Evolutionary conservation across 2,888 invertebrate species (phyloP).

Genomic region (Brachyopa scutellaris): DNA sequence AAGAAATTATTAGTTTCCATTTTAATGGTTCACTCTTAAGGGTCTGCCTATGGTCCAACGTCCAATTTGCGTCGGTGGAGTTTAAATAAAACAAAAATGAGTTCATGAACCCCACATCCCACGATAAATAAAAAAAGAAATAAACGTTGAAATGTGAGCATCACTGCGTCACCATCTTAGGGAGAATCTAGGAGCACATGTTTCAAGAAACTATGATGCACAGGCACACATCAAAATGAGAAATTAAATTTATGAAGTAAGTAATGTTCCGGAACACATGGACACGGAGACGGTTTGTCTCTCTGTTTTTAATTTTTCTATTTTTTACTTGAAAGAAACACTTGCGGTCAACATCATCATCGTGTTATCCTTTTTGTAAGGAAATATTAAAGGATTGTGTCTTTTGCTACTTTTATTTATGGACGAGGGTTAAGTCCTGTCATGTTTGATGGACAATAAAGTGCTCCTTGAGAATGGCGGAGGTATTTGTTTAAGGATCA

Average conservation of each 20-base stretch:
- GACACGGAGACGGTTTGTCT: not conserved
- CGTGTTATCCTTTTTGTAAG: not conserved
- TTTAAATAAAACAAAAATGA: not conserved
- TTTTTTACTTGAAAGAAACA: not conserved
- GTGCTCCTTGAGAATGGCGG: not conserved
- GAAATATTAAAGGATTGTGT: slow-evolving; percentile 19
- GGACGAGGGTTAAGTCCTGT: slow-evolving; percentile 8
- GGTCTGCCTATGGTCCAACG: not conserved
- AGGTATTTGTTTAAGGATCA: slow-evolving; percentile 5
- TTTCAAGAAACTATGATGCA: not conserved
- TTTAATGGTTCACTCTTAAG: not conserved
- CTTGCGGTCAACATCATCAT: slow-evolving; percentile 9
- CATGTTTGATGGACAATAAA: slow-evolving; percentile 15
- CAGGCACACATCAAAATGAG: slow-evolving; percentile 2
- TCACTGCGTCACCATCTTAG: not conserved
- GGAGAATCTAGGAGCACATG: not conserved
- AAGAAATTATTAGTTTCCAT: slow-evolving; percentile 2
- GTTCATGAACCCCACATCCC: not conserved
- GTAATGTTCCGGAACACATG: slow-evolving; percentile 5
- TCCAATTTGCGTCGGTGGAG: not conserved
- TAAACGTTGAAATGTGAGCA: slow-evolving; percentile 29
- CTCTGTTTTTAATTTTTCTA: not conserved
- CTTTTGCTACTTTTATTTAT: not conserved
- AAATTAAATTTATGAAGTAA: slow-evolving; percentile 19
- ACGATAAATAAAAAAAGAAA: slow-evolving; percentile 7